Percentiles rank a stretch among this genome's conserved stretches.
Evolutionary conservation across 2,113 vertebrate genomes (phyloP).

Genomic region (Labrus mixtus): DNA sequence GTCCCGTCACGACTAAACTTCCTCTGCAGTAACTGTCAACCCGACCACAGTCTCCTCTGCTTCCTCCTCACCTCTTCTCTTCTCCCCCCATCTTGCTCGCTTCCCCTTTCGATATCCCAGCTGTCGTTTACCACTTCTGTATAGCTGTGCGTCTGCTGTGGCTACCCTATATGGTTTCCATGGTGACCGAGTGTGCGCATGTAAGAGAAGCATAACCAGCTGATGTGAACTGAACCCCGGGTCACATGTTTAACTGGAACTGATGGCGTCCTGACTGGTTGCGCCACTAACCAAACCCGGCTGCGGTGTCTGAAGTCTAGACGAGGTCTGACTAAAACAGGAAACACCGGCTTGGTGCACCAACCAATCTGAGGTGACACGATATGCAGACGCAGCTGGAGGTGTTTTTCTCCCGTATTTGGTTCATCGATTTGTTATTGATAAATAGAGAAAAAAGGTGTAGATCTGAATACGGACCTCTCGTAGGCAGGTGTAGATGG

Average conservation of each 20-base stretch:
- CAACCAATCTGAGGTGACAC: conserved; percentile 6
- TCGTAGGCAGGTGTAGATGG: conserved; percentile 98
- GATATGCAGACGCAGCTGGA: background rate
- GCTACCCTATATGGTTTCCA: conserved; percentile 57
- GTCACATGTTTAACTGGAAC: conserved; percentile 68
- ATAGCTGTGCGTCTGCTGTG: conserved; percentile 41
- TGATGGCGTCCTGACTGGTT: conserved; percentile 34
- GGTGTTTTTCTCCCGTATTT: background rate
- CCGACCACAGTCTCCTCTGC: conserved; percentile 57
- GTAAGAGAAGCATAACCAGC: conserved; percentile 29
- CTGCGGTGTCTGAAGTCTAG: conserved; percentile 70
- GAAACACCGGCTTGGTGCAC: conserved; percentile 37
- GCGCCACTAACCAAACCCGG: conserved; percentile 52
- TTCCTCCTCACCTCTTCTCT: conserved; percentile 47
- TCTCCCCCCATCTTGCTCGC: conserved; percentile 8
- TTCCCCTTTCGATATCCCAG: conserved; percentile 68
- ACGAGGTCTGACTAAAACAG: conserved; percentile 65
- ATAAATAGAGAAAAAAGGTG: background rate
- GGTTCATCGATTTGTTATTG: background rate
- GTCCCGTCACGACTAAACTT: conserved; percentile 15
- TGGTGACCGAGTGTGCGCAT: conserved; percentile 29
- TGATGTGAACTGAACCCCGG: conserved; percentile 60
- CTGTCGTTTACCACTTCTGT: conserved; percentile 65
- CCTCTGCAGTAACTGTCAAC: conserved; percentile 44
- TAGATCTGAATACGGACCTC: conserved; percentile 86